Conservation (phyloP, 2,888 invertebrate genomes). For the Neelides folsomi region DNA sequence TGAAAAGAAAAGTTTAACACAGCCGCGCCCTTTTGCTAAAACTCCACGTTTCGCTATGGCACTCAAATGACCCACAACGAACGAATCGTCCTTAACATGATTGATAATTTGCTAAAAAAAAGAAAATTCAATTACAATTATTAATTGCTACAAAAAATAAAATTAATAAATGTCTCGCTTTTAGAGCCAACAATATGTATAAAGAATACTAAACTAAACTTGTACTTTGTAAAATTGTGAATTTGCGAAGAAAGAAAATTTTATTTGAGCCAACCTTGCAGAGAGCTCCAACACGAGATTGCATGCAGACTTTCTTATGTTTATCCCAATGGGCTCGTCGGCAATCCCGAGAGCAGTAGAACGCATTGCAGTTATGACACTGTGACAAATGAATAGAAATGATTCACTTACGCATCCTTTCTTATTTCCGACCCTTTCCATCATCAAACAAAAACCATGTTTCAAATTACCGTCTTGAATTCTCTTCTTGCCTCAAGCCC, state of each 20-base stretch:
- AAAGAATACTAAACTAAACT: too few species aligned
- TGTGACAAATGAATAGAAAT: conserved; percentile 38
- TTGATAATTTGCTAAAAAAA: conserved; percentile 34
- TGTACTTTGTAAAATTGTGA: conserved; percentile 40
- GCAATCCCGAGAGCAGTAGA: conserved; percentile 85
- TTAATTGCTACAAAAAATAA: conserved; percentile 5
- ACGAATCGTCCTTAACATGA: conserved; percentile 40
- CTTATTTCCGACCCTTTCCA: too few species aligned
- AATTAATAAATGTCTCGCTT: too few species aligned
- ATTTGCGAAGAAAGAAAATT: conserved; percentile 10
- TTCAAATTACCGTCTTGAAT: conserved; percentile 7
- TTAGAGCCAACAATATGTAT: too few species aligned
- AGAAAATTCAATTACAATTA: not conserved
- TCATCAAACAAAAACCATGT: too few species aligned
- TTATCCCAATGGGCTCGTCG: conserved; percentile 84
- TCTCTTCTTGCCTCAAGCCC: conserved; percentile 56
- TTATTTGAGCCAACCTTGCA: conserved; percentile 46
- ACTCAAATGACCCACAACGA: conserved; percentile 52
- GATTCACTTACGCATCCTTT: too few species aligned
- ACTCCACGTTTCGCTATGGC: conserved; percentile 71
- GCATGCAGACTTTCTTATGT: conserved; percentile 58
- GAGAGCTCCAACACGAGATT: conserved; percentile 75
- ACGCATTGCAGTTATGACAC: conserved; percentile 87
- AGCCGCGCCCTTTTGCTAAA: conserved; percentile 71
- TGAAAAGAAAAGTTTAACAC: conserved; percentile 79